Conservation (phyloP, 2,797 vertebrate genomes). For the Fistularia commersonii region DNA sequence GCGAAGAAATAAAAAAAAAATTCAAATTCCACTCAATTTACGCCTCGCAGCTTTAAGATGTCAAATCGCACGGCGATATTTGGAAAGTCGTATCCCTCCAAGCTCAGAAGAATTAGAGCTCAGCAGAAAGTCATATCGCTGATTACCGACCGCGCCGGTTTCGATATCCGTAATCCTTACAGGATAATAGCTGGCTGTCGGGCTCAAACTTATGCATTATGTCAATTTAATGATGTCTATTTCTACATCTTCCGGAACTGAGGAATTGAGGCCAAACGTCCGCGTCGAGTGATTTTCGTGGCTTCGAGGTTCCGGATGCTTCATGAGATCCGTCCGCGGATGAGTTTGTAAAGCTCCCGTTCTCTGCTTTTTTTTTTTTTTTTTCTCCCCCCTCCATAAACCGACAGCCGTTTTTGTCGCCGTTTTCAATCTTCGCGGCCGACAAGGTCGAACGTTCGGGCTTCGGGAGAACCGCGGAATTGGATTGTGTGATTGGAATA, state of each 20-base stretch:
- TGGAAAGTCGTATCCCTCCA: neutral
- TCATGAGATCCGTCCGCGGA: conserved; percentile 20
- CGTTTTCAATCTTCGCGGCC: conserved; percentile 42
- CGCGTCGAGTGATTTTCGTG: neutral
- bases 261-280: neutral
- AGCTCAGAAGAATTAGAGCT: conserved; percentile 7
- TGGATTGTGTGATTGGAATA: conserved; percentile 46
- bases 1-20: conserved; percentile 5
- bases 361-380: too few relatives aligned
- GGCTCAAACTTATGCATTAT: neutral
- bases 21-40: neutral
- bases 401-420: conserved; percentile 21
- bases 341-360: neutral
- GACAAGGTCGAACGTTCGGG: conserved; percentile 41
- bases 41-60: conserved; percentile 4
- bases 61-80: conserved; percentile 7
- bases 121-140: conserved; percentile 14
- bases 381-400: conserved; percentile 14
- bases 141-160: conserved; percentile 15
- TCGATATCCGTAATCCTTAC: conserved; percentile 1
- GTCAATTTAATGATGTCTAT: conserved; percentile 3
- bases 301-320: conserved; percentile 1
- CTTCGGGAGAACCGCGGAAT: conserved; percentile 25
- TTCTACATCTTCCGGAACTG: neutral
- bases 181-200: conserved; percentile 8